These are phyloP conservation scores for Lophotis ruficrista DNA, from an alignment of 2,113 vertebrate species.

Conservation along the genomic window DNA sequence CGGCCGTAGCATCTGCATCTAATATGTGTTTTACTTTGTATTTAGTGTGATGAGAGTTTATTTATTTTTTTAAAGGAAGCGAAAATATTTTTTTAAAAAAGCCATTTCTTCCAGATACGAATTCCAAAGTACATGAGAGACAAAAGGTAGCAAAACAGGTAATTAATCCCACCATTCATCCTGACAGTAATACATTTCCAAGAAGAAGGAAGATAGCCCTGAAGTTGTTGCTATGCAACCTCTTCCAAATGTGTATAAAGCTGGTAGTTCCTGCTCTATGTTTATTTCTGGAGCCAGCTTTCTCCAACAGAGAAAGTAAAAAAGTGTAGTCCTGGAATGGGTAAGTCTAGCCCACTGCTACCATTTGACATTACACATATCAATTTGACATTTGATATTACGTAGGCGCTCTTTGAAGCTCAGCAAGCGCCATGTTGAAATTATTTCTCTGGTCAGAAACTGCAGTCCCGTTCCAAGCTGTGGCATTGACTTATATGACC, in stretches of 20 bases:
- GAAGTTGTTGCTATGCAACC: constrained; percentile 45
- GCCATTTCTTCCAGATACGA: neutral
- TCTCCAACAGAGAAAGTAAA: neutral
- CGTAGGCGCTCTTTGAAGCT: neutral
- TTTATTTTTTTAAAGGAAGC: neutral
- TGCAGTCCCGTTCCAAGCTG: neutral
- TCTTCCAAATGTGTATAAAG: neutral
- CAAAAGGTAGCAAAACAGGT: neutral
- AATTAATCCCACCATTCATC: constrained; percentile 2
- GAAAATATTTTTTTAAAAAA: neutral
- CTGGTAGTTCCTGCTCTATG: neutral
- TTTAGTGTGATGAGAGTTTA: neutral
- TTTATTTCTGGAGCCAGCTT: neutral
- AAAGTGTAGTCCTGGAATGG: neutral
- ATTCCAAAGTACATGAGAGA: neutral
- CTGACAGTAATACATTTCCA: constrained; percentile 17
- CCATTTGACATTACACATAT: neutral
- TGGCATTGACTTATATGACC: constrained; percentile 1
- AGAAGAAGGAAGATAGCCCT: neutral
- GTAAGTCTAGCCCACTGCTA: neutral
- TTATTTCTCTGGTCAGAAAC: neutral
- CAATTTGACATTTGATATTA: neutral
- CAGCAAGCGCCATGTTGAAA: neutral
- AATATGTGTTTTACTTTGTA: accelerated
- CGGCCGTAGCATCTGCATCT: neutral